Percentiles rank a stretch among this genome's conserved stretches.
phyloP scores from a whole-genome alignment of 2,888 invertebrate species.

The Volucella zonaria region DNA sequence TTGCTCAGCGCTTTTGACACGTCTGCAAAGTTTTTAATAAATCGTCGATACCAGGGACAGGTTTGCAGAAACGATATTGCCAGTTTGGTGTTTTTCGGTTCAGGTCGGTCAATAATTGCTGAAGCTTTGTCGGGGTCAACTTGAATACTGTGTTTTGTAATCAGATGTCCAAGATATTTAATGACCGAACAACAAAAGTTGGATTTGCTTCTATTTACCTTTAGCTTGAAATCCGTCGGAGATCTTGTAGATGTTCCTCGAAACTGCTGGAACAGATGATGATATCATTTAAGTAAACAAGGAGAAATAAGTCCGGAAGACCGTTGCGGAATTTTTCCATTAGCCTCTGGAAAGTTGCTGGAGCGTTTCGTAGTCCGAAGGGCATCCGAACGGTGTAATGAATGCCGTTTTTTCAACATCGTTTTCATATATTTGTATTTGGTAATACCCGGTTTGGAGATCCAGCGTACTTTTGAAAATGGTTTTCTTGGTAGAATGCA shows the following conservation, averaged over 20 bases:
- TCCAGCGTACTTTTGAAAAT: slow-evolving; percentile 75
- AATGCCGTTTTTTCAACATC: too few species aligned
- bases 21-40: slow-evolving; percentile 70
- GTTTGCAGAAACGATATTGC: too few species aligned
- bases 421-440: too few species aligned
- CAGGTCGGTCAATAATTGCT: too few species aligned
- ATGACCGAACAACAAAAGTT: too few species aligned
- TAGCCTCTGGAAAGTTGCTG: slow-evolving; percentile 66
- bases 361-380: slow-evolving; percentile 66
- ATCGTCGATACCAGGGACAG: too few species aligned
- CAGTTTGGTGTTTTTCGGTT: too few species aligned
- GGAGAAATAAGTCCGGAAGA: slow-evolving; percentile 63
- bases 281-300: slow-evolving; percentile 31
- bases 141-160: too few species aligned
- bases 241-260: slow-evolving; percentile 47
- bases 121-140: too few species aligned
- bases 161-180: too few species aligned
- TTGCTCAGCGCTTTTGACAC: slow-evolving; percentile 75
- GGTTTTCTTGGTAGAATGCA: slow-evolving; percentile 52
- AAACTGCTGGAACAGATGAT: slow-evolving; percentile 61
- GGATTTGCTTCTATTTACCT: slow-evolving; percentile 36
- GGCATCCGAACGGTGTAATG: slow-evolving; percentile 24
- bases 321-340: slow-evolving; percentile 21
- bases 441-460: slow-evolving; percentile 41
- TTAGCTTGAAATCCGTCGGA: slow-evolving; percentile 74